phyloP scores from a whole-genome alignment of 2,888 invertebrate genomes.

The Actias luna region DNA sequence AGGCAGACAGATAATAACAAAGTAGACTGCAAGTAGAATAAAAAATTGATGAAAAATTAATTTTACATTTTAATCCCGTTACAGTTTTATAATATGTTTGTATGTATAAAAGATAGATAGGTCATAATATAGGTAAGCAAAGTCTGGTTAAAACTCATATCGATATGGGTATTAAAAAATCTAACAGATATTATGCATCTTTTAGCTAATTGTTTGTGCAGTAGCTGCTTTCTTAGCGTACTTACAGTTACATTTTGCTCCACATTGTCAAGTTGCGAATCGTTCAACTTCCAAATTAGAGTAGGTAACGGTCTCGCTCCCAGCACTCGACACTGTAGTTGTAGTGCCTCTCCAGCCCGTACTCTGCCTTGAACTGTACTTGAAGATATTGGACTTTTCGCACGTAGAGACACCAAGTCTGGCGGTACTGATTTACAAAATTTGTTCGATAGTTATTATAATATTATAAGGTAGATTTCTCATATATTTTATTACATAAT shows the following conservation, averaged over 20 bases:
- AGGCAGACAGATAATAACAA: too few relatives aligned
- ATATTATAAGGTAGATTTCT: background rate
- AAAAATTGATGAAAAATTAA: too few relatives aligned
- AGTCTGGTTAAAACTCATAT: too few relatives aligned
- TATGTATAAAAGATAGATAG: too few relatives aligned
- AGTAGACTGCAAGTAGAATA: too few relatives aligned
- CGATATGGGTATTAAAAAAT: too few relatives aligned
- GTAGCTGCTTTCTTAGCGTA: background rate
- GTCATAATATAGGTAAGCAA: too few relatives aligned
- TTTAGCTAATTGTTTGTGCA: too few relatives aligned
- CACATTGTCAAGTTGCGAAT: conserved; percentile 50
- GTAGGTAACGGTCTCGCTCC: conserved; percentile 66
- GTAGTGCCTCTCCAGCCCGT: conserved; percentile 48
- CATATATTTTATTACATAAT: too few relatives aligned
- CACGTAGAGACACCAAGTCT: conserved; percentile 58
- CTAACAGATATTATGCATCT: too few relatives aligned
- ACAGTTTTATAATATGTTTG: too few relatives aligned
- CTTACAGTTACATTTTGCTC: conserved; percentile 63
- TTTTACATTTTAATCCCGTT: too few relatives aligned
- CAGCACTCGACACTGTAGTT: conserved; percentile 66
- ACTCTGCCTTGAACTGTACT: conserved; percentile 42
- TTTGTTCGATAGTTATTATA: background rate
- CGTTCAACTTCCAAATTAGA: conserved; percentile 57
- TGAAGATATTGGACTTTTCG: conserved; percentile 32
- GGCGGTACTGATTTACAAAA: conserved; percentile 56